A percentile compares a stretch with the other conserved stretches of the same genome.
Conservation (phyloP, 2,888 invertebrate species). For the Sepioteuthis lessoniana region DNA sequence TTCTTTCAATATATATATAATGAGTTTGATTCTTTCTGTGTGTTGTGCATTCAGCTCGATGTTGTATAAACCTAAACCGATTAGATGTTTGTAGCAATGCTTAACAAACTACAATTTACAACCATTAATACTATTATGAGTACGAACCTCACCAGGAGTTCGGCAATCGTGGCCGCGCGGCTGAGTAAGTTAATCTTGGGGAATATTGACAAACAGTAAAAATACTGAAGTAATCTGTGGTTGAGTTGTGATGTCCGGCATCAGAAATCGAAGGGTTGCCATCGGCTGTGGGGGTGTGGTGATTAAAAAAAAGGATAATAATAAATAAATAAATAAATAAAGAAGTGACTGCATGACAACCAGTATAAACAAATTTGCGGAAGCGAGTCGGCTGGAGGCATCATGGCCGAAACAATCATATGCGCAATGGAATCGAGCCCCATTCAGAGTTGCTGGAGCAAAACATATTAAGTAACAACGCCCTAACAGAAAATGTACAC, state of each 20-base stretch:
- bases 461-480: background rate
- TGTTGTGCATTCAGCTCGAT: too few relatives aligned
- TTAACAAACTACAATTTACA: too few relatives aligned
- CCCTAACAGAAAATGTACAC: background rate
- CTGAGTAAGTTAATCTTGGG: background rate
- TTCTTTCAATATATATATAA: too few relatives aligned
- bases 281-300: background rate
- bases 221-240: background rate
- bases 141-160: background rate
- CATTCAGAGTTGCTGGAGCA: background rate
- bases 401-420: background rate
- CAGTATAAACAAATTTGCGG: background rate
- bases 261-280: background rate
- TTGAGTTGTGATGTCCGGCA: background rate
- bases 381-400: constrained; percentile 4
- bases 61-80: too few relatives aligned
- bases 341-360: background rate
- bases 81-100: too few relatives aligned
- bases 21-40: too few relatives aligned
- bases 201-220: background rate
- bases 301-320: background rate
- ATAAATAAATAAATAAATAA: background rate
- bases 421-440: background rate
- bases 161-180: background rate
- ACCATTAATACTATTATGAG: background rate